Evolutionary conservation across 2,888 invertebrate genomes (phyloP), one percentile per base, ranked within the genome.

Genomic region (Eulithis testata): DNA sequence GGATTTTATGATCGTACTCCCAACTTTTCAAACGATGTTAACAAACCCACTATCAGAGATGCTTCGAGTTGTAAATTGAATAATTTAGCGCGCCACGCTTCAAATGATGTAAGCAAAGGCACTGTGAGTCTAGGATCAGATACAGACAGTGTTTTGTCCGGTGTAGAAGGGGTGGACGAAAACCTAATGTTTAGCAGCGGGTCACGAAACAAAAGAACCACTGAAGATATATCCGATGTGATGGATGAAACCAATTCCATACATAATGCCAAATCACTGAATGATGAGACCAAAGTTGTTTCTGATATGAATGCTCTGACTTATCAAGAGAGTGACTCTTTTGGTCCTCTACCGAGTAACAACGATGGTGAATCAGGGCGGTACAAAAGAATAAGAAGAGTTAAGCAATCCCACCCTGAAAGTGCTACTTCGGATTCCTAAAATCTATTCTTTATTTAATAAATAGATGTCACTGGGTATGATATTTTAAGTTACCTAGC

Each of bases 1-100:
- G 90, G 90, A 9, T 91, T 93, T 75, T 92, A 90, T 71, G 93
- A 93, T 68, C 83, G 87, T 6, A 82, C 85, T 51, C 84, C 88
- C 7, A 86, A 85, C 71, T 82, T 86, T 53, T 84, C 68, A 6
- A 63, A 52, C 44, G 63, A 77, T 14, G 81, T 59, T 63, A 82
- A 79, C 57, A 74, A 75, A 68, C 67, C 57, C 9, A 12, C 43
- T 31, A 43, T 56, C 37, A 59, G 27, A 45, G 68, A 66, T 55
- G 49, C 47, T 2, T 61, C 57, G 59, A 69, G 52, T 52, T 64
- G 47, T 49, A 66, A 66, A 54, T 47, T 63, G 1, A 61, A 71
- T 49, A 65, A 59, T 47, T 31, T 50, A 49, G 66, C 63, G 31
- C 64, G 47, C 27, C 47, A 67, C 58, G 44, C 40, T n/a, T 51